A percentile compares a stretch with the other conserved stretches of the same genome.
These are phyloP conservation scores for Trichogramma dendrolimi DNA, from an alignment of 2,888 invertebrate genomes.

Conservation along the genomic window DNA sequence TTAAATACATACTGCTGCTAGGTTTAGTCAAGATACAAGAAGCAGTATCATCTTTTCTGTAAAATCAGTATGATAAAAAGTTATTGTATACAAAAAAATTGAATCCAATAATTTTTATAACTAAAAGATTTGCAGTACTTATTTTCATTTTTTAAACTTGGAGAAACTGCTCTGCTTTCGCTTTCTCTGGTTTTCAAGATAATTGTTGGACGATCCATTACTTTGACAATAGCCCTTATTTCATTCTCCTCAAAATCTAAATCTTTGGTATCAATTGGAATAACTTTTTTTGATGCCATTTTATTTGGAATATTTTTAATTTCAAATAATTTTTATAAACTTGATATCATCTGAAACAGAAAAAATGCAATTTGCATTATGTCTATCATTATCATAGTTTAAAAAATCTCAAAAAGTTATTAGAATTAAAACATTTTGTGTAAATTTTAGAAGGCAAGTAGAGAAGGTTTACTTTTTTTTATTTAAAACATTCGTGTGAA, in stretches of 20 bases:
- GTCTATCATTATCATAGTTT: too few relatives aligned
- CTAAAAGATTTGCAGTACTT: slow-evolving; percentile 16
- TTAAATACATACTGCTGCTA: slow-evolving; percentile 37
- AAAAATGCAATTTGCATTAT: too few relatives aligned
- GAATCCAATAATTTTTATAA: not conserved
- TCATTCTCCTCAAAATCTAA: slow-evolving; percentile 43
- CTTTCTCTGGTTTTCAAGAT: slow-evolving; percentile 66
- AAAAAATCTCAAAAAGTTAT: too few relatives aligned
- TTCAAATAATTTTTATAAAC: too few relatives aligned
- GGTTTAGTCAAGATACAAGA: slow-evolving; percentile 34
- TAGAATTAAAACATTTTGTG: too few relatives aligned
- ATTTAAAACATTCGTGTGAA: too few relatives aligned
- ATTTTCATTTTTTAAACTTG: slow-evolving; percentile 55
- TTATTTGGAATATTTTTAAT: not conserved
- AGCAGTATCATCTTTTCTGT: slow-evolving; percentile 43
- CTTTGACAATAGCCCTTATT: slow-evolving; percentile 41
- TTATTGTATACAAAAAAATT: slow-evolving; percentile 1
- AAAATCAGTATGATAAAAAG: slow-evolving; percentile 19
- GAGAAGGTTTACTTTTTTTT: too few relatives aligned
- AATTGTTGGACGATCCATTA: slow-evolving; percentile 59
- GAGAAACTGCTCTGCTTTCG: slow-evolving; percentile 61
- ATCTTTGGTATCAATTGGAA: slow-evolving; percentile 40
- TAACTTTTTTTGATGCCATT: slow-evolving; percentile 42
- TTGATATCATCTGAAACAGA: too few relatives aligned
- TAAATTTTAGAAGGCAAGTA: too few relatives aligned